Conservation (phyloP, 1,140 invertebrate species). For the Venustaconcha ellipsiformis region DNA sequence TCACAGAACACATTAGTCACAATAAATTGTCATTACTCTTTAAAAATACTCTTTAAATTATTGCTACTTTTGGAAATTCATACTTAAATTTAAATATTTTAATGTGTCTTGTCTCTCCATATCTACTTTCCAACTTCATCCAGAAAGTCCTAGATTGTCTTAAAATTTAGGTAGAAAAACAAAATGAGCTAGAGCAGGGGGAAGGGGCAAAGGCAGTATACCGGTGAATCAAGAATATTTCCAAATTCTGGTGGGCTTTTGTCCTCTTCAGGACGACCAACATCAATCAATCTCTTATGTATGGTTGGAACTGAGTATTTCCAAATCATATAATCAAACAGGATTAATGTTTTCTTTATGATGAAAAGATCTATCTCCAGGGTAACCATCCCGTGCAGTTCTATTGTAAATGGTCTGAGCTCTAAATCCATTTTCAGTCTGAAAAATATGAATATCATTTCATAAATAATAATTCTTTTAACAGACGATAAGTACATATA, state of each 20-base stretch:
- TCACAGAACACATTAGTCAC: no score
- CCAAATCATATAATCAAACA: conserved; percentile 42
- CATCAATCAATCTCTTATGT: conserved; percentile 41
- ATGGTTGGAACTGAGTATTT: conserved; percentile 43
- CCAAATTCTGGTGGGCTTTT: conserved; percentile 40
- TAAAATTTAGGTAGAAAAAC: no score
- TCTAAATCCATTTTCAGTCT: conserved; percentile 47
- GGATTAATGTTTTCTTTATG: conserved; percentile 30
- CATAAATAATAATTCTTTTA: no score
- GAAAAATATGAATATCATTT: not conserved
- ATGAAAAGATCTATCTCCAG: conserved; percentile 37
- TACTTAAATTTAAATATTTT: no score
- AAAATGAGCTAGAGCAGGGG: no score
- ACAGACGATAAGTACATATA: no score
- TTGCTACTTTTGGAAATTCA: no score
- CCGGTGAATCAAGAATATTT: not conserved
- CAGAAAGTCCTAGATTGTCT: no score
- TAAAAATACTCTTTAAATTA: no score
- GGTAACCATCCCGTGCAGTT: conserved; percentile 41
- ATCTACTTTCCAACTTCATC: no score
- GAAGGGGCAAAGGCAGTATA: not conserved
- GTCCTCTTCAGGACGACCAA: conserved; percentile 43
- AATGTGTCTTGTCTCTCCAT: no score
- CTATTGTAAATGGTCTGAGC: conserved; percentile 38
- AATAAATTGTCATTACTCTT: no score